These are phyloP conservation scores for Morone chrysops DNA, from an alignment of 2,113 vertebrate genomes.

Conservation along the genomic window DNA sequence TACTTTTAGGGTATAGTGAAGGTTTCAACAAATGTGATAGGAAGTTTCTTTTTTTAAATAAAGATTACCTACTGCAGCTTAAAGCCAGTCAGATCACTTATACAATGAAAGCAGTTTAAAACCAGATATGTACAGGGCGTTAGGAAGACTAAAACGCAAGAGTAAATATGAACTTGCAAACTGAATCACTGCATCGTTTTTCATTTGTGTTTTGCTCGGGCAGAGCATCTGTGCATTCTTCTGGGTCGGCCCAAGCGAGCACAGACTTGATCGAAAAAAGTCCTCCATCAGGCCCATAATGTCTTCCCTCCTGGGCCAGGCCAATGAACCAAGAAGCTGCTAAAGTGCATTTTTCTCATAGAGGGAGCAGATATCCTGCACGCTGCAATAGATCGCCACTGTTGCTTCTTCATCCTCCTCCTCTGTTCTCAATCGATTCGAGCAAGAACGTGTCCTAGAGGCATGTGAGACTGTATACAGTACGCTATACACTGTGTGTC, in stretches of 20 bases:
- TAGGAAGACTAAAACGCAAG: neutral
- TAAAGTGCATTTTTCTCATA: constrained; percentile 53
- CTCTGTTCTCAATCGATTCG: constrained; percentile 47
- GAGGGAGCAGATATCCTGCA: constrained; percentile 32
- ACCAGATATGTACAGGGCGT: too few species aligned
- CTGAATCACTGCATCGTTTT: constrained; percentile 4
- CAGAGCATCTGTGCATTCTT: constrained; percentile 33
- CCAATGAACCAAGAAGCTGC: constrained; percentile 48
- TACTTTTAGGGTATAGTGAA: too few species aligned
- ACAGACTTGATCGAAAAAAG: constrained; percentile 26
- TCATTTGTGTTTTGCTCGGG: constrained; percentile 13
- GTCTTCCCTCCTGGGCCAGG: constrained; percentile 41
- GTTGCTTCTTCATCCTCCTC: constrained; percentile 36
- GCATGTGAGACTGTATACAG: constrained; percentile 25
- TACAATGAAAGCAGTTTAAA: neutral
- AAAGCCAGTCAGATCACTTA: neutral
- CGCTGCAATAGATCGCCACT: constrained; percentile 42
- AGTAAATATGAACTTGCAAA: constrained; percentile 3
- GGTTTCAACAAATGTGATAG: too few species aligned
- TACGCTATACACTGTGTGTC: constrained; percentile 26
- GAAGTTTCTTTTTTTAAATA: too few species aligned
- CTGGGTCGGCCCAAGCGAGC: constrained; percentile 10
- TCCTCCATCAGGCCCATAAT: constrained; percentile 28
- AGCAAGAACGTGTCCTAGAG: constrained; percentile 53
- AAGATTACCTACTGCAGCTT: too few species aligned